Percentiles rank a stretch among this genome's conserved stretches.
These are phyloP conservation scores for Salvelinus fontinalis DNA, from an alignment of 2,113 vertebrate genomes.

Conservation along the genomic window DNA sequence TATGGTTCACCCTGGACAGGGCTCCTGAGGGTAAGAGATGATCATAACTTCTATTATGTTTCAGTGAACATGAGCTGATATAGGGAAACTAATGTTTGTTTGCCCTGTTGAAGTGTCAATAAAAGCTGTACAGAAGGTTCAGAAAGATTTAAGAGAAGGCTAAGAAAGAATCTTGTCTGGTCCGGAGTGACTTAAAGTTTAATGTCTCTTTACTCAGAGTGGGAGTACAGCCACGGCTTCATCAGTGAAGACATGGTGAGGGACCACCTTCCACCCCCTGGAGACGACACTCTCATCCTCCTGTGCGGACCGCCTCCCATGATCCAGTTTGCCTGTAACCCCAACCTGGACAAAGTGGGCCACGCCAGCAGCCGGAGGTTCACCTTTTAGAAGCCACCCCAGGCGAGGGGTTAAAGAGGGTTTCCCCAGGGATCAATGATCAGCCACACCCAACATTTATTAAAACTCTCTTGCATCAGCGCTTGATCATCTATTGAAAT, in stretches of 20 bases:
- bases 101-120: too few species aligned
- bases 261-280: slow-evolving; percentile 80
- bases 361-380: slow-evolving; percentile 81
- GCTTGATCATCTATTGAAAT: not conserved
- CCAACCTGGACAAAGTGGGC: slow-evolving; percentile 89
- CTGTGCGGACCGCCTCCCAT: slow-evolving; percentile 97
- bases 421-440: not conserved
- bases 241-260: slow-evolving; percentile 91
- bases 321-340: slow-evolving; percentile 96
- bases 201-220: slow-evolving; percentile 69
- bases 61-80: not conserved
- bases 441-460: slow-evolving; percentile 25
- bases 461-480: not conserved
- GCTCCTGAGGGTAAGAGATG: slow-evolving; percentile 80
- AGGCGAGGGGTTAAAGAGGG: not conserved
- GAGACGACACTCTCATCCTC: slow-evolving; percentile 83
- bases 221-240: slow-evolving; percentile 93
- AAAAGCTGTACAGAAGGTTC: too few species aligned
- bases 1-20: slow-evolving; percentile 92
- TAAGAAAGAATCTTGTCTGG: too few species aligned
- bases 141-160: too few species aligned
- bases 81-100: too few species aligned
- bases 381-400: slow-evolving; percentile 72
- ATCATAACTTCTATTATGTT: not conserved
- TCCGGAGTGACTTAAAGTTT: not conserved